phyloP scores from a whole-genome alignment of 2,888 invertebrate species.

The Chalcosyrphus nemorum region DNA sequence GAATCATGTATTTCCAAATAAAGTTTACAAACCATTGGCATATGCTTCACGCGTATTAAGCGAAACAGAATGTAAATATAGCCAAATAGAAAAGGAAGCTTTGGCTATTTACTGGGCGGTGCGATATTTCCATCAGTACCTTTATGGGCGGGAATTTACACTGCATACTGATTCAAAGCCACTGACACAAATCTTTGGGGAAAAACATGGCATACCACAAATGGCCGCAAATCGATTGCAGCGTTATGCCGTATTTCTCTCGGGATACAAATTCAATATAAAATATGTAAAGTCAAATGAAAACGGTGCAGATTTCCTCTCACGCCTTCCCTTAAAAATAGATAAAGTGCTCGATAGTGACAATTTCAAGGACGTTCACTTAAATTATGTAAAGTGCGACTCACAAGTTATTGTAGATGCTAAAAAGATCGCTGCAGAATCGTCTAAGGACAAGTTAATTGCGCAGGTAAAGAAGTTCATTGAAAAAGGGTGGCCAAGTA shows the following conservation, averaged over 20 bases:
- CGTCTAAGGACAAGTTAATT: background rate
- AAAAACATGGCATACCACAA: background rate
- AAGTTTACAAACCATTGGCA: background rate
- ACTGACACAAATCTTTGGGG: background rate
- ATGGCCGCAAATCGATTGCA: conserved; percentile 7
- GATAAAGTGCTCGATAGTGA: background rate
- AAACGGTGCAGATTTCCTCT: background rate
- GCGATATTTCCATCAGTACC: background rate
- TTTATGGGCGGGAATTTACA: background rate
- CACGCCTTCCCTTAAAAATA: background rate
- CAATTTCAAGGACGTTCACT: background rate
- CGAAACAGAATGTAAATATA: background rate
- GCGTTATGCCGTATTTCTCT: background rate
- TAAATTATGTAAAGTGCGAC: background rate
- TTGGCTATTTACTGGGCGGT: background rate
- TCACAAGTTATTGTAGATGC: background rate
- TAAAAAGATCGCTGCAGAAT: background rate
- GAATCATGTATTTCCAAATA: background rate
- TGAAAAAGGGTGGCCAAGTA: background rate
- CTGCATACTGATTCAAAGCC: background rate
- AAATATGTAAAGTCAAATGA: conserved; percentile 2
- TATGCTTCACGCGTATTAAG: conserved; percentile 9
- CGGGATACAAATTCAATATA: background rate
- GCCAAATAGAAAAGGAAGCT: conserved; percentile 10
- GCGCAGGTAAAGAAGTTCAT: background rate